phyloP scores from a whole-genome alignment of 2,888 invertebrate species.

The Mechanitis mazaeus region DNA sequence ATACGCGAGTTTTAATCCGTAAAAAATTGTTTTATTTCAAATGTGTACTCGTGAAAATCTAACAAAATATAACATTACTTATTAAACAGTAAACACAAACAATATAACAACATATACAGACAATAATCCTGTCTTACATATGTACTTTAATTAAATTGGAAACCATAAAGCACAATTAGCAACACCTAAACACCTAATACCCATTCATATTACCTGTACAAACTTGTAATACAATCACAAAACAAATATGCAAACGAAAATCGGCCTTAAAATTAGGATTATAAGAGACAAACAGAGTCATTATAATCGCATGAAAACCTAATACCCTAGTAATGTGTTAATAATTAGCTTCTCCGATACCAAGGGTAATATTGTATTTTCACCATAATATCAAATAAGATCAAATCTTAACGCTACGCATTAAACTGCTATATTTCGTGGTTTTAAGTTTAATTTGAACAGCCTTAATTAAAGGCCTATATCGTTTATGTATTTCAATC shows the following conservation, averaged over 20 bases:
- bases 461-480: not conserved
- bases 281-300: conserved; percentile 9
- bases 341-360: conserved; percentile 20
- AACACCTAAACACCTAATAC: conserved; percentile 25
- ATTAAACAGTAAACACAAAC: conserved; percentile 1
- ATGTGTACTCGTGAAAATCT: too few species aligned
- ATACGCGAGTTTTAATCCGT: too few species aligned
- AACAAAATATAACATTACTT: not conserved
- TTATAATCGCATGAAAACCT: not conserved
- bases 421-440: not conserved
- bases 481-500: not conserved
- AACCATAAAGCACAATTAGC: conserved; percentile 26
- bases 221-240: not conserved
- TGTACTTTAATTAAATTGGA: conserved; percentile 24
- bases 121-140: conserved; percentile 1
- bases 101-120: not conserved
- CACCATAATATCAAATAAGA: not conserved
- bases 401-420: not conserved
- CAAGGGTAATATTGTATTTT: conserved; percentile 1
- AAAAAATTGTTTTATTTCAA: too few species aligned
- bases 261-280: conserved; percentile 7
- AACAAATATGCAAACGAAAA: conserved; percentile 8
- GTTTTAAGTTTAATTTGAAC: not conserved
- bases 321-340: conserved; percentile 21
- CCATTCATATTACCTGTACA: conserved; percentile 17